Base-by-base conservation (phyloP, 2,797 vertebrate genomes). In the Potorous gilbertii region DNA sequence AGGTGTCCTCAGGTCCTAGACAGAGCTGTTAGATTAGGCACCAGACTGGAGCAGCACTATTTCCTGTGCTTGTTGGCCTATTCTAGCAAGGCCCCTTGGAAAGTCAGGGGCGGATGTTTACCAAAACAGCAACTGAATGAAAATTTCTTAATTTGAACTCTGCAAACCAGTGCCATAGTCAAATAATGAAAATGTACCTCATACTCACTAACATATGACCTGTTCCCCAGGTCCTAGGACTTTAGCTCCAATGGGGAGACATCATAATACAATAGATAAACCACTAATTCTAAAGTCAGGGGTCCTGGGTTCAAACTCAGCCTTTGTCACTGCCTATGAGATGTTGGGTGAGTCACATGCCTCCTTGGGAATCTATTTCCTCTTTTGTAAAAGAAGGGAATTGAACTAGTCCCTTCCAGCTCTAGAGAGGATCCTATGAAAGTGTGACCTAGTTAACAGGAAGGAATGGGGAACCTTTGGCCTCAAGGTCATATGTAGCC, bases 101-200 rank as follows among this genome's bases (percentile, higher is more conserved):
- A 94, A 94, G 29, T 31, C 89, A 95, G 90, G 74, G 93, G n/a
- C 13, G 56, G 66, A 74, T 94, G 50, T 40, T 91, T 91, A 54
- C 24, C 18, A 96, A 96, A 93, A 56, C 5, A 91, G 81, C 93
- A 87, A n/a, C 57, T 93, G 91, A 92, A 66, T 34, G 28, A 62
- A 92, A 93, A 90, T 52, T 87, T 90, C 90, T 94, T 93, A 4
- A 34, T 54, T 95, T 92, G 62, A 93, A 90, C 95, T 91, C 92
- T 81, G 1, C 40, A 81, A 81, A 27, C 74, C 74, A 81, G 40
- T 9, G 18, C 74, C 8, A 27, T 46, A 9, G 74, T 46, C 74
- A 40, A 74, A 74, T 81, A 11, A 81, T 81, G 66, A 81, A 81
- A 46, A 21, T 40, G 66, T 40, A 40, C n/a, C 18, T 21, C 6